Evolutionary conservation across 2,113 vertebrate species (phyloP), one percentile per base, ranked within the genome.

Genomic region (Rostratula benghalensis): DNA sequence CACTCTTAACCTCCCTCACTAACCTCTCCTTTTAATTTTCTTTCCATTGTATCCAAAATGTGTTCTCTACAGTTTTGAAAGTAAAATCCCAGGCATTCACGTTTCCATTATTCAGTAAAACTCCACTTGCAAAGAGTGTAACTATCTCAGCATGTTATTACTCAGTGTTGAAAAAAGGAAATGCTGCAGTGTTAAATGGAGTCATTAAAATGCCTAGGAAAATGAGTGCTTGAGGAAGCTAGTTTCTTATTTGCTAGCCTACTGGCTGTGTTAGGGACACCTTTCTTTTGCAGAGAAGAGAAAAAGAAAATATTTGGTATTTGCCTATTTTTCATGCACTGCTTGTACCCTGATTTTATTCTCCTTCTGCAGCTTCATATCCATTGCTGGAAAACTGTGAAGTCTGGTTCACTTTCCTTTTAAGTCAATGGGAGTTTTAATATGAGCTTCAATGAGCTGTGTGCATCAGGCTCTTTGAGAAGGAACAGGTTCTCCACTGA

Each of bases 131-230:
- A 87, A 96, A 79, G 19, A 27, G 7, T 78, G 27, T 89, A 94
- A 95, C 90, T 90, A 89, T 94, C 94, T 94, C 92, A 96, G 90
- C 75, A 39, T 83, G 90, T 90, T 93, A 96, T 93, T 95, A 96
- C 95, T 89, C 90, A 89, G 46, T 60, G 82, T 73, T 95, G 68
- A 93, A 82, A 50, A 93, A 86, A 79, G 87, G 79, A 94, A 91
- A 93, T 59, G 69, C 86, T 91, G 80, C 73, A 53, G 73, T 48
- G 84, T 46, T 96, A 94, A 97, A 97, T 90, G 76, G 60, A 96
- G 60, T 77, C 70, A 89, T 94, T 97, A 97, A 96, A 97, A 94
- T 89, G 63, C 74, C 76, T 84, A 45, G 74, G 80, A 83, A 81
- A 93, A 81, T 75, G 67, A 90, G 60, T 75, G 48, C 77, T 79